Base-by-base conservation (phyloP, 2,888 invertebrate species). In the Halictus quadricinctus region DNA sequence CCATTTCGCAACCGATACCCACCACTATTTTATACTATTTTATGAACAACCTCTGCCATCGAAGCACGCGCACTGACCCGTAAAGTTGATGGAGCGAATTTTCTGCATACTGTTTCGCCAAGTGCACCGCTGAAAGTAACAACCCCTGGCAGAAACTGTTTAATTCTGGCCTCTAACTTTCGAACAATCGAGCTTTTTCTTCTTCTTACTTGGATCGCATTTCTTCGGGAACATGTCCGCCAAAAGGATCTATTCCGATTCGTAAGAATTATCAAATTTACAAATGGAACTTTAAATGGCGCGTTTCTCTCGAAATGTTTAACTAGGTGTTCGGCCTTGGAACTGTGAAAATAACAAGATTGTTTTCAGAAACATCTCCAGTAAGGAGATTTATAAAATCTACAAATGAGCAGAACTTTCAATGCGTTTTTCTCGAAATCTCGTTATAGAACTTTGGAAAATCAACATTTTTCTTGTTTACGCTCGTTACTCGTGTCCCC, bases 1-100 rank as follows among this genome's bases (percentile, higher is more conserved):
- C 58, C 46, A 80, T 85, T 80, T 84, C 72, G 48, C 75, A 75
- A 66, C 48, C 70, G 79, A 75, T 72, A 58, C 54, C 64, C 50
- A 72, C 72, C 80, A 36, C 69, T 69, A 66, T 82, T 79, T 79
- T 79, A 46, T 54, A 13, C 46, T 58, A 81, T 81, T 79, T 74
- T 58, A 46, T 60, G 74, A 43, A 43, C 66, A 5, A 66, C n/a
- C 41, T 76, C 36, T 21, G 21, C 36, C 21, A 25, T 10, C 25
- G 48, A n/a, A 6, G 29, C 15, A 46, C 25, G 29, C 13, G n/a
- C 25, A 7, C 8, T n/a, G 41, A 43, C 74, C 58, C 41, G 36
- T 1, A 58, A 36, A 58, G 41, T 41, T 21, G 58, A n/a, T 58
- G 41, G 3, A 54, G 10, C 21, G 29, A 43, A 41, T 54, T n/a